phyloP scores from a whole-genome alignment of 2,113 vertebrate species.

The Petromus typicus region DNA sequence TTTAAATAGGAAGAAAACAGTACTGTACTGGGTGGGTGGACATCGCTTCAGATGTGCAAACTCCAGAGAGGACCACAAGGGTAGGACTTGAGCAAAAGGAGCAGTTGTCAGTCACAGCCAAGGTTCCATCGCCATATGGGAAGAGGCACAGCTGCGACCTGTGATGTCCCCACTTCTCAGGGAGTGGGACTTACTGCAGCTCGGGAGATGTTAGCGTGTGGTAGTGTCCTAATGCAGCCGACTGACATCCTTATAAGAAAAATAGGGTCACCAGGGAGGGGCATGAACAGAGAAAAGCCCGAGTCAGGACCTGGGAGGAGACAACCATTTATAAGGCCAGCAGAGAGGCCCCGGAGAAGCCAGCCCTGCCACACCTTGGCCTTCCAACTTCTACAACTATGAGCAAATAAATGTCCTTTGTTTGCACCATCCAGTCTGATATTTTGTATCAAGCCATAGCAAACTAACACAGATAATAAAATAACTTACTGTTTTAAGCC shows the following conservation, averaged over 20 bases:
- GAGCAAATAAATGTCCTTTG: neutral
- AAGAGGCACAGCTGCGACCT: neutral
- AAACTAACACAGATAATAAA: no score
- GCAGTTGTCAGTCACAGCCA: neutral
- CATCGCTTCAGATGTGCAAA: neutral
- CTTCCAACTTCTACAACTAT: neutral
- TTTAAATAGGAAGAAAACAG: slow-evolving; percentile 53
- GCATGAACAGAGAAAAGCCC: neutral
- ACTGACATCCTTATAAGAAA: neutral
- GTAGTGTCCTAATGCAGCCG: neutral
- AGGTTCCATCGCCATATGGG: neutral
- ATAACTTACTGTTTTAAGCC: neutral
- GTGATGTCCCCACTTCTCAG: neutral
- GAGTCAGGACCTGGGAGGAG: fast-evolving
- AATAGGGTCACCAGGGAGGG: neutral
- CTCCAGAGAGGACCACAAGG: neutral
- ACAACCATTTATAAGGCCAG: fast-evolving
- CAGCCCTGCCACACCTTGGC: neutral
- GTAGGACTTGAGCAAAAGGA: slow-evolving; percentile 31
- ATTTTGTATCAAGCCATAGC: no score
- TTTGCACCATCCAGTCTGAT: neutral
- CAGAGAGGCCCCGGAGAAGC: neutral
- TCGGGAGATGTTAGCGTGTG: neutral
- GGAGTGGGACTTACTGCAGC: neutral
- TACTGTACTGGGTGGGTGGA: neutral